A percentile compares a stretch with the other conserved stretches of the same genome.
phyloP scores from a whole-genome alignment of 2,888 invertebrate genomes.

The Eupithecia centaureata region DNA sequence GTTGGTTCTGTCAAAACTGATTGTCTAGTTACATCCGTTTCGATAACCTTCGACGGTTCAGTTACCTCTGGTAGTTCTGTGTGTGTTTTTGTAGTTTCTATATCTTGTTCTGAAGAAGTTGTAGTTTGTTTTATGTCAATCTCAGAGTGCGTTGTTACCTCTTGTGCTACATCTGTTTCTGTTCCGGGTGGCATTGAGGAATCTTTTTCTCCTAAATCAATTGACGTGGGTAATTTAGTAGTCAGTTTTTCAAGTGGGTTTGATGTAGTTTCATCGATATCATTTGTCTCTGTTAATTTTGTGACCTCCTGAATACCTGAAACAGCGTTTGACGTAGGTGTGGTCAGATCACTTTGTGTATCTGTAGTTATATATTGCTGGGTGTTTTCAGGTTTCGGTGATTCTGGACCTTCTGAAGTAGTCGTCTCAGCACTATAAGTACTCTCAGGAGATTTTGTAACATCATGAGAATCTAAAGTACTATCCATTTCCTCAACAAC shows the following conservation, averaged over 20 bases:
- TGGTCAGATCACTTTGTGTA: slow-evolving; percentile 15
- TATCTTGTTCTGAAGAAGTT: slow-evolving; percentile 9
- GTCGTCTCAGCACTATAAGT: slow-evolving; percentile 4
- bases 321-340: slow-evolving; percentile 12
- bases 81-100: slow-evolving; percentile 17
- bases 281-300: slow-evolving; percentile 13
- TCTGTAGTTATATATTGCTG: slow-evolving; percentile 21
- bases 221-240: neutral
- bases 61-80: slow-evolving; percentile 20
- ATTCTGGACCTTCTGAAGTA: slow-evolving; percentile 1
- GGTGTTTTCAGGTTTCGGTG: slow-evolving; percentile 9
- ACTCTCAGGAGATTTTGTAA: slow-evolving; percentile 12
- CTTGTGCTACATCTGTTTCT: slow-evolving; percentile 10
- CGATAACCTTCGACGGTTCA: slow-evolving; percentile 10
- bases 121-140: slow-evolving; percentile 16
- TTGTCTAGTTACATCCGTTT: slow-evolving; percentile 15
- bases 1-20: slow-evolving; percentile 19
- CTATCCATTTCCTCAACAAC: neutral
- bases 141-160: slow-evolving; percentile 16
- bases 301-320: slow-evolving; percentile 9
- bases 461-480: slow-evolving; percentile 1
- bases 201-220: neutral
- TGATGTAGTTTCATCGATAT: slow-evolving; percentile 14
- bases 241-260: slow-evolving; percentile 9
- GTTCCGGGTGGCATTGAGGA: neutral